Conservation (phyloP, 1,140 invertebrate genomes). For the Orchesella cincta region DNA sequence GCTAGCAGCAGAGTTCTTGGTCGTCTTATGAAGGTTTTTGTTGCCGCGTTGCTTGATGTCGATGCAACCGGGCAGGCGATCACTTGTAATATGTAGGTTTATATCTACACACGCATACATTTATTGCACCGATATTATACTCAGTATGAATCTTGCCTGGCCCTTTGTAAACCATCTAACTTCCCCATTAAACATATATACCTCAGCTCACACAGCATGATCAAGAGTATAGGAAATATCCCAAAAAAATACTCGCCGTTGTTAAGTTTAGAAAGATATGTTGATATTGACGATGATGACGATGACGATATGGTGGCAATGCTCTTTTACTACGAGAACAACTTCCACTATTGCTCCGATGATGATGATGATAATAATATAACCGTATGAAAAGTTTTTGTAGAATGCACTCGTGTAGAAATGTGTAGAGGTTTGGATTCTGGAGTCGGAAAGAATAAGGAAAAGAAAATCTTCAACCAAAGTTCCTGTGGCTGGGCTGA, state of each 20-base stretch:
- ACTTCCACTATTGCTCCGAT: background rate
- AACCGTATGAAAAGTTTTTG: background rate
- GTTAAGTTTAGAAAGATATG: background rate
- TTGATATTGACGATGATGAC: constrained; percentile 1
- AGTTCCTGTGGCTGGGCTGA: constrained; percentile 11
- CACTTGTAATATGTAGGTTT: constrained; percentile 10
- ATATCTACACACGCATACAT: constrained; percentile 17
- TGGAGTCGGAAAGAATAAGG: background rate
- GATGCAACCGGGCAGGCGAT: constrained; percentile 16
- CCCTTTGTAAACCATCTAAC: no score
- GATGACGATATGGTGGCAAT: background rate
- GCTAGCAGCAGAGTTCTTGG: background rate
- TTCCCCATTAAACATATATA: no score
- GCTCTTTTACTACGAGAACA: constrained; percentile 3
- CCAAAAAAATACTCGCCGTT: background rate
- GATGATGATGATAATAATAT: no score
- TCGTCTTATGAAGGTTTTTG: constrained; percentile 10
- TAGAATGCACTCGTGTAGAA: constrained; percentile 25
- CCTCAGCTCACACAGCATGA: no score
- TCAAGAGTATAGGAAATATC: no score
- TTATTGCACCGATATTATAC: constrained; percentile 27
- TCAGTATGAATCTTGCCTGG: no score
- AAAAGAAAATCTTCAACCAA: constrained; percentile 11
- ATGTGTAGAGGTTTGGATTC: constrained; percentile 2
- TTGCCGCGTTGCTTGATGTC: background rate